Conservation (phyloP, 2,888 invertebrate genomes). For the Ephialtes manifestator region DNA sequence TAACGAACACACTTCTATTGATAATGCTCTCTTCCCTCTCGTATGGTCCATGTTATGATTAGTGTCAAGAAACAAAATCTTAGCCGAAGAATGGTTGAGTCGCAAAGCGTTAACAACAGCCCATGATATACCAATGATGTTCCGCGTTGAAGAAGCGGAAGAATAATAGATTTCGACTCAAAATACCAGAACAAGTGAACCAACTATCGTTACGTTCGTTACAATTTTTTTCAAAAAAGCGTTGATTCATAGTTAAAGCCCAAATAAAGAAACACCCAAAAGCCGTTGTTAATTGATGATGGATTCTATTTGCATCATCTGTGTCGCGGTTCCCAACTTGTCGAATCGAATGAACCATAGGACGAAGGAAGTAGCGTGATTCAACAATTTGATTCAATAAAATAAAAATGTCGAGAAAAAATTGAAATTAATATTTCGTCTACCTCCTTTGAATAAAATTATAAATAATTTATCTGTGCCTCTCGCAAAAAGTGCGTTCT, state of each 20-base stretch:
- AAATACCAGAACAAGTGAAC: background rate
- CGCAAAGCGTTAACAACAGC: conserved; percentile 11
- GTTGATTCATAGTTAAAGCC: background rate
- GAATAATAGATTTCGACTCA: background rate
- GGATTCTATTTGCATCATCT: background rate
- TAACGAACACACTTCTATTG: conserved; percentile 77
- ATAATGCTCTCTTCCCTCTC: conserved; percentile 79
- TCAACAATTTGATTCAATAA: too few species aligned
- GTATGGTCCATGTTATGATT: conserved; percentile 76
- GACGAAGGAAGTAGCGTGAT: conserved; percentile 74
- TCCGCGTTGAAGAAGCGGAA: background rate
- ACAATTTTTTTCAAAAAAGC: background rate
- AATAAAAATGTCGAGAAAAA: too few species aligned
- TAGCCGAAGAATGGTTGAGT: background rate
- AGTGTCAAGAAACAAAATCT: conserved; percentile 45
- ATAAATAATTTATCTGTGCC: too few species aligned
- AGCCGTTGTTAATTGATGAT: conserved; percentile 13
- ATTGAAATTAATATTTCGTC: too few species aligned
- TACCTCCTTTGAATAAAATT: too few species aligned
- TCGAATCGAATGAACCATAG: conserved; percentile 75
- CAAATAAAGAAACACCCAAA: background rate
- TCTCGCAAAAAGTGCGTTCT: too few species aligned
- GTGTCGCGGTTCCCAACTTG: conserved; percentile 37
- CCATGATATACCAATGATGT: background rate
- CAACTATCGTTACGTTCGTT: background rate